Conservation (phyloP, 2,888 invertebrate genomes). For the Xanthia togata region DNA sequence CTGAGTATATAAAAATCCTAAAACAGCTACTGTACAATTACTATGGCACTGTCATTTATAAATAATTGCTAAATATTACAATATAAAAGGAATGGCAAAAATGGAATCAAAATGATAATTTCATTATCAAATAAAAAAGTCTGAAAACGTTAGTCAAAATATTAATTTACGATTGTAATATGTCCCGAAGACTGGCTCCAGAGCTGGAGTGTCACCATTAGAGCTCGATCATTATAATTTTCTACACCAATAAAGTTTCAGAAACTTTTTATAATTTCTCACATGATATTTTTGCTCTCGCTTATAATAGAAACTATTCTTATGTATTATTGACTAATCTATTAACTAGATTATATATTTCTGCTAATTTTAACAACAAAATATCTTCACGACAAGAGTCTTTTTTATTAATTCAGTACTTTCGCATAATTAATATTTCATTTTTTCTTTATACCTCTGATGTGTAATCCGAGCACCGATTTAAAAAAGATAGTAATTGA, state of each 20-base stretch:
- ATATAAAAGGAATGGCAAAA: slow-evolving; percentile 64
- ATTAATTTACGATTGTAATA: slow-evolving; percentile 52
- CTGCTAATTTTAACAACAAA: slow-evolving; percentile 82
- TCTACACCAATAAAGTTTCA: slow-evolving; percentile 69
- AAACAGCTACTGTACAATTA: slow-evolving; percentile 72
- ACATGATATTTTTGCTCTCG: slow-evolving; percentile 61
- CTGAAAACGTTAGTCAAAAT: slow-evolving; percentile 40
- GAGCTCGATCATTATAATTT: slow-evolving; percentile 70
- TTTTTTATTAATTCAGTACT: slow-evolving; percentile 74
- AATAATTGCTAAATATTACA: slow-evolving; percentile 64
- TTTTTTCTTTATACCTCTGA: slow-evolving; percentile 77
- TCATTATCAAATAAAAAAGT: slow-evolving; percentile 59
- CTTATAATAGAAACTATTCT: slow-evolving; percentile 65
- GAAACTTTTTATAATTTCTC: slow-evolving; percentile 69
- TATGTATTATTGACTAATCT: slow-evolving; percentile 73
- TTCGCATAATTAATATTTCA: slow-evolving; percentile 73
- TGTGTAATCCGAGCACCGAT: slow-evolving; percentile 86
- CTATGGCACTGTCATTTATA: slow-evolving; percentile 78
- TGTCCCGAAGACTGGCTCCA: slow-evolving; percentile 50
- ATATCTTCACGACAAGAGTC: slow-evolving; percentile 79
- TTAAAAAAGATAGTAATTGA: slow-evolving; percentile 76
- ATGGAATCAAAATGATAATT: slow-evolving; percentile 64
- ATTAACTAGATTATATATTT: slow-evolving; percentile 79
- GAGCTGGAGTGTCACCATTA: slow-evolving; percentile 80
- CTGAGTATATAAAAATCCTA: slow-evolving; percentile 64